These are phyloP conservation scores for Cylindroiulus punctatus DNA, from an alignment of 2,888 invertebrate species.

Conservation along the genomic window DNA sequence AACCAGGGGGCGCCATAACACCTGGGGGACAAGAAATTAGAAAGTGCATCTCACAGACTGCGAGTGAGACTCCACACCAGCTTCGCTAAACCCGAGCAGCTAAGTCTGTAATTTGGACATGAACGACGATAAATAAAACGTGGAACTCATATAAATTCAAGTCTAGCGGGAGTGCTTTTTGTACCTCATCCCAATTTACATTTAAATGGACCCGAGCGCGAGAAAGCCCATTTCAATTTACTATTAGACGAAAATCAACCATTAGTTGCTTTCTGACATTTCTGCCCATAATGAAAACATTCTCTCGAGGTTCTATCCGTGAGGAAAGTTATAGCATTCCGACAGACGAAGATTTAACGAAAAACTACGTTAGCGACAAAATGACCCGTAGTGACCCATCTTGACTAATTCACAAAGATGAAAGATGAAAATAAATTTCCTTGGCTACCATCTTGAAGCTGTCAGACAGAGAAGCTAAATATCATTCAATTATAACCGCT, in stretches of 20 bases:
- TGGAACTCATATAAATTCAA: constrained; percentile 30
- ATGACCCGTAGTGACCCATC: too few species aligned
- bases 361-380: too few species aligned
- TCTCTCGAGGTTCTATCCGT: neutral
- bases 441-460: too few species aligned
- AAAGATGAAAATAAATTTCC: too few species aligned
- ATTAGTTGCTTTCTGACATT: constrained; percentile 43
- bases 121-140: constrained; percentile 43
- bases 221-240: constrained; percentile 31
- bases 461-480: too few species aligned
- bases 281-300: neutral
- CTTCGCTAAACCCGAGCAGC: neutral
- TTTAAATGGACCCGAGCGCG: neutral
- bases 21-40: constrained; percentile 1
- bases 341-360: too few species aligned
- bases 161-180: constrained; percentile 33
- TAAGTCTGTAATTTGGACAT: constrained; percentile 40
- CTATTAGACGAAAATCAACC: constrained; percentile 10
- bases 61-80: neutral
- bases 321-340: neutral
- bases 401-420: too few species aligned
- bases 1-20: neutral
- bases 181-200: constrained; percentile 43
- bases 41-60: neutral
- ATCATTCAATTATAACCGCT: too few species aligned